phyloP scores from a whole-genome alignment of 2,888 invertebrate species.

The Hedychridium roseum region DNA sequence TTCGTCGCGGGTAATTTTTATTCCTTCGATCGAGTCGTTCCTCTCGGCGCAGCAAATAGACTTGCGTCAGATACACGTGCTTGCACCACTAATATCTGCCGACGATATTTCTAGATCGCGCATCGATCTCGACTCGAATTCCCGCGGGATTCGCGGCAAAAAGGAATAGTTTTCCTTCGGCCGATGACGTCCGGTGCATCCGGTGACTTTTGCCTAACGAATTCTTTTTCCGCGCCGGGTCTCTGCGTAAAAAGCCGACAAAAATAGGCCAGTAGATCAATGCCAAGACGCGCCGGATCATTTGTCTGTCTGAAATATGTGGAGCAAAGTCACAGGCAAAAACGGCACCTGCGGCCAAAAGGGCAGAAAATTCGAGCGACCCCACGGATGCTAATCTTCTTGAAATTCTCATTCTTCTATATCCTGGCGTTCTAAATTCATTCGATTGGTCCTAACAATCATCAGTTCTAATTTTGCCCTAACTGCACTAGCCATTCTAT shows the following conservation, averaged over 20 bases:
- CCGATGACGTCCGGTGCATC: conserved; percentile 18
- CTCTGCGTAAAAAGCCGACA: conserved; percentile 32
- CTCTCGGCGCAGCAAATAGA: too few species aligned
- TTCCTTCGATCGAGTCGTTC: too few species aligned
- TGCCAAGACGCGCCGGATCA: conserved; percentile 42
- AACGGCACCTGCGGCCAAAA: too few species aligned
- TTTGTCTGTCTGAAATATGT: conserved; percentile 37
- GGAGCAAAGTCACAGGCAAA: conserved; percentile 4
- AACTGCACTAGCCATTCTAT: too few species aligned
- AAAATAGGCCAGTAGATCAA: conserved; percentile 46
- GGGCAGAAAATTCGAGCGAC: too few species aligned
- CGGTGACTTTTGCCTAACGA: conserved; percentile 15
- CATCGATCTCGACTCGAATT: conserved; percentile 4
- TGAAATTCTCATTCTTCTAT: too few species aligned
- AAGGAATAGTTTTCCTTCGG: background rate
- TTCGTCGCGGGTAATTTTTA: conserved; percentile 22
- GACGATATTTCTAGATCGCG: conserved; percentile 45
- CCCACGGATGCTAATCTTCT: too few species aligned
- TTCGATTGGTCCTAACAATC: too few species aligned
- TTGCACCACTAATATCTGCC: conserved; percentile 31
- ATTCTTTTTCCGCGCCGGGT: conserved; percentile 8
- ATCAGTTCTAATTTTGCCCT: too few species aligned
- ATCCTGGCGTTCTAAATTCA: too few species aligned
- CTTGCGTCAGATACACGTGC: conserved; percentile 36
- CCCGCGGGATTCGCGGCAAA: background rate